These are phyloP conservation scores for Drosophila borborema DNA, from an alignment of 2,888 invertebrate species.

Conservation along the genomic window DNA sequence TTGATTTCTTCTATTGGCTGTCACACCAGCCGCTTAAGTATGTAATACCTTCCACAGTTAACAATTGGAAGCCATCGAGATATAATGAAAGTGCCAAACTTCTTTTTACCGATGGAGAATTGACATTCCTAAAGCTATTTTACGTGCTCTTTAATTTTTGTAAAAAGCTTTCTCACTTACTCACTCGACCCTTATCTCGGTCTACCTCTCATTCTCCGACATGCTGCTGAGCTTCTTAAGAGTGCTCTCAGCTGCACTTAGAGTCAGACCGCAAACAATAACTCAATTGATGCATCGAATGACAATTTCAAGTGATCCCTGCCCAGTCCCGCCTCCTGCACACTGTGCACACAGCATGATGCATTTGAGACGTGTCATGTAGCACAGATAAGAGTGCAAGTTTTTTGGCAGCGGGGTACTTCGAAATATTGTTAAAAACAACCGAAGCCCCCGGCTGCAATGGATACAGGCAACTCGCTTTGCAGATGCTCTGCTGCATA, in stretches of 20 bases:
- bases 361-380: slow-evolving; percentile 34
- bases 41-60: neutral
- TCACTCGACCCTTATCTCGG: neutral
- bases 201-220: neutral
- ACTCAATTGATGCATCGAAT: slow-evolving; percentile 47
- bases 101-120: too few species aligned
- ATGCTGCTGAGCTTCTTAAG: neutral
- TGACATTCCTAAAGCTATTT: neutral
- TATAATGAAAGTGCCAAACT: neutral
- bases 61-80: neutral
- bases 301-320: slow-evolving; percentile 15
- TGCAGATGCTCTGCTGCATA: slow-evolving; percentile 17
- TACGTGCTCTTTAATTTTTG: neutral
- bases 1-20: slow-evolving; percentile 8
- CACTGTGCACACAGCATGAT: neutral
- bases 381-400: slow-evolving; percentile 38
- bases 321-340: neutral
- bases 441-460: slow-evolving; percentile 31
- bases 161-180: neutral
- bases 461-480: slow-evolving; percentile 21
- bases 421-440: slow-evolving; percentile 44
- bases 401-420: slow-evolving; percentile 22
- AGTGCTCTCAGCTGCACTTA: slow-evolving; percentile 28
- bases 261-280: slow-evolving; percentile 47
- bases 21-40: neutral